Conservation (phyloP, 2,888 invertebrate species). For the Chrysolina americana region DNA sequence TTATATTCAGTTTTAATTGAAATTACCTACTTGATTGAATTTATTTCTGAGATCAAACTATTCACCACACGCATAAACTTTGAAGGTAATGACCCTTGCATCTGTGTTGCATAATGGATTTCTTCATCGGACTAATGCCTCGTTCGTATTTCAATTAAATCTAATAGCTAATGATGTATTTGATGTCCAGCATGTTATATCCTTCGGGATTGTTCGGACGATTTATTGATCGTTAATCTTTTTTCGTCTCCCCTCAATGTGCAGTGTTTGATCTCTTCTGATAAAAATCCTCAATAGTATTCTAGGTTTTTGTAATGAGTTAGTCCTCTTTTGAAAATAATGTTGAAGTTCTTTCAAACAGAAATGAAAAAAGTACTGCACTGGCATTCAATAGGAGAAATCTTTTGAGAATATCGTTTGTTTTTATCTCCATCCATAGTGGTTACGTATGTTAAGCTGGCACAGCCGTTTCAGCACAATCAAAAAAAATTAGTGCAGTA, state of each 20-base stretch:
- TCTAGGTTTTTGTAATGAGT: no score
- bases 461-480: no score
- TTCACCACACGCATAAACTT: background rate
- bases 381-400: no score
- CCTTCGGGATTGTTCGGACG: background rate
- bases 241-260: background rate
- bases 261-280: background rate
- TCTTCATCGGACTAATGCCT: slow-evolving; percentile 5
- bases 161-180: background rate
- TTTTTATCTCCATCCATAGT: no score
- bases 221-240: background rate
- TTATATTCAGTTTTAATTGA: background rate
- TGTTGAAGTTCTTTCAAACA: no score
- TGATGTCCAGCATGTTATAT: background rate
- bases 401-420: no score
- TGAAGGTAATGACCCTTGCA: background rate
- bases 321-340: no score
- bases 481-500: no score
- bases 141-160: background rate
- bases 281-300: no score
- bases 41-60: background rate
- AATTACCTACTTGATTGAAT: background rate
- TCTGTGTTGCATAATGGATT: background rate
- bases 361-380: no score
- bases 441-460: no score